Evolutionary conservation across 1,140 invertebrate genomes (phyloP), one percentile per base, ranked within the genome.

Genomic region (Hyles vespertilio): DNA sequence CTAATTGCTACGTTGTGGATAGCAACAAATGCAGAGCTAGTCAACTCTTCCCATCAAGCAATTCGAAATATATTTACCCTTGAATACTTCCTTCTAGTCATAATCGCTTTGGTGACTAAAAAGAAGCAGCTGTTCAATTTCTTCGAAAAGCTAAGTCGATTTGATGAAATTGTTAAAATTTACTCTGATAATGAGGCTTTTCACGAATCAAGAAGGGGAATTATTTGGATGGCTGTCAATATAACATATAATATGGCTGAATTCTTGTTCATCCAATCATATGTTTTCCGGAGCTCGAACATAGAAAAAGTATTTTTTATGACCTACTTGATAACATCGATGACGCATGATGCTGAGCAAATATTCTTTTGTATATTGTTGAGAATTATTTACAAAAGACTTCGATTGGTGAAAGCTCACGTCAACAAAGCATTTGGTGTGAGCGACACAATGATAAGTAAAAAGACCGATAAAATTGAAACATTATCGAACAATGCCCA

Each of bases 391-490:
- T 55, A 64, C 3, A 48, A 61, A 0, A 55, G 74, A 52, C 60
- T 83, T 3, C 55, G 45, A 5, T 52, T 81, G 36, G 22, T 81
- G 40, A 75, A 79, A 59, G 70, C 67, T 3, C 74, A 78, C 45
- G 67, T 78, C 32, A 51, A 53, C 5, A 79, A 75, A 51, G 33
- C 52, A 48, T 73, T 72, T 52, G 32, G 33, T n/a, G n/a, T 34
- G 3, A 59, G 62, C 40, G 50, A 57, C 32, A 65, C 51, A 32
- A 44, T 10, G n/a, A 32, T 12, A 8, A 59, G 51, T 32, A 47
- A 50, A 12, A 69, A 59, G 58, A 40, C 65, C 7, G 55, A 67
- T 56, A 60, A 59, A 58, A 50, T 79, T 36, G 68, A 73, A 69
- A 58, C 22, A 43, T 56, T 77, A 32, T 63, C 69, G 10, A 69